Base-by-base conservation (phyloP, 2,797 vertebrate species). In the Chrosomus eos region DNA sequence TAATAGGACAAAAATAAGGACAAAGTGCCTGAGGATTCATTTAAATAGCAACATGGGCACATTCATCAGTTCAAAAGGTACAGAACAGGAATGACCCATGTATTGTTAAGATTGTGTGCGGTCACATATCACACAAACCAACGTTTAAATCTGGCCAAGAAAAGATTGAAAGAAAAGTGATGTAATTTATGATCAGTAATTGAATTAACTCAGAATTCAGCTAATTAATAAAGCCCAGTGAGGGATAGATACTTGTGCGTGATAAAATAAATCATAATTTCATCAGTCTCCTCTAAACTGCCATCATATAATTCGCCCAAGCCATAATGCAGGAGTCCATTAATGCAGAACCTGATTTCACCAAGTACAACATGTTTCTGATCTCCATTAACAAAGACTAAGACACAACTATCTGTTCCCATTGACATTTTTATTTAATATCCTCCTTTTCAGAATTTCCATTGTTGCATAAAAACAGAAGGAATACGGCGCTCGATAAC, bases 381-480 rank as follows among this genome's bases (percentile, higher is more conserved):
- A 70, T 70, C 6, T 38, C 19, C n/a, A 78, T 31, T 13, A 23
- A 64, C n/a, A 78, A 11, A 79, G 38, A 75, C n/a, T 33, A 45
- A 28, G 26, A 79, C 40, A 48, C 76, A 66, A 2, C 60, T 23
- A 18, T 90, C 86, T 81, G 90, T 93, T 94, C 89, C 93, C 92
- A 93, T 90, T 60, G 85, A 90, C 88, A 88, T 75, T 82, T 93
- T 95, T 94, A 95, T 95, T 95, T 85, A 91, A 85, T 62, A 76
- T 89, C 84, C 88, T 87, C 78, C 23, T 28, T 87, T 88, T 84
- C 82, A 53, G 8, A 86, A 86, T 81, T 73, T 90, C 82, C 75
- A 84, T 86, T 75, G 85, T 90, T 89, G 91, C 86, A 92, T 90
- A 94, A 94, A 94, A 94, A 93, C 91, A 94, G 73, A 94, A 89